These are phyloP conservation scores for Microctonus brassicae DNA, from an alignment of 2,888 invertebrate species.

Conservation along the genomic window DNA sequence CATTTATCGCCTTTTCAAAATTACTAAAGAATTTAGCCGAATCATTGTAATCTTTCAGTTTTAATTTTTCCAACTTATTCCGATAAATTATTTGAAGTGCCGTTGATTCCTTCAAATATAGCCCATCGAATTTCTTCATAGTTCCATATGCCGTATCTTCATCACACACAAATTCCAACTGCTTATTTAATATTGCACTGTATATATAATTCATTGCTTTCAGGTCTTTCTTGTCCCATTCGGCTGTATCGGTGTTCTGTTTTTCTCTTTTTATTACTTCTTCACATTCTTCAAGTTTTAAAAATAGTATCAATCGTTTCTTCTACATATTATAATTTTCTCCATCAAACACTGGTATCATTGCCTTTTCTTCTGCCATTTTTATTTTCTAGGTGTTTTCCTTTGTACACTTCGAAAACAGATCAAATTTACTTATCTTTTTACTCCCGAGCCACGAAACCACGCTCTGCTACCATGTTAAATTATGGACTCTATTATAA, in stretches of 20 bases:
- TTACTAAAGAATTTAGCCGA: conserved; percentile 42
- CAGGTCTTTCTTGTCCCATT: conserved; percentile 38
- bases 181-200: conserved; percentile 41
- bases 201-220: conserved; percentile 43
- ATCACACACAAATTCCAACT: conserved; percentile 43
- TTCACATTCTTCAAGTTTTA: conserved; percentile 42
- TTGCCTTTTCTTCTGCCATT: no score
- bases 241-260: background rate
- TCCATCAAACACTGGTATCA: conserved; percentile 40
- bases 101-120: conserved; percentile 44
- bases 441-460: no score
- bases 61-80: conserved; percentile 38
- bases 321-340: conserved; percentile 40
- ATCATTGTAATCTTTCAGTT: conserved; percentile 41
- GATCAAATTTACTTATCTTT: no score
- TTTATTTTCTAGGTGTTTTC: no score
- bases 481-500: no score
- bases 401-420: no score
- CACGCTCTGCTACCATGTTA: no score
- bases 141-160: conserved; percentile 25
- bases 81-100: conserved; percentile 44
- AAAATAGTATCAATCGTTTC: conserved; percentile 32
- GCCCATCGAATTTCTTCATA: conserved; percentile 29
- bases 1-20: conserved; percentile 48
- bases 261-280: conserved; percentile 32